These are phyloP conservation scores for Chlamydotis undulata DNA, from an alignment of 2,113 vertebrate genomes.

Conservation along the genomic window DNA sequence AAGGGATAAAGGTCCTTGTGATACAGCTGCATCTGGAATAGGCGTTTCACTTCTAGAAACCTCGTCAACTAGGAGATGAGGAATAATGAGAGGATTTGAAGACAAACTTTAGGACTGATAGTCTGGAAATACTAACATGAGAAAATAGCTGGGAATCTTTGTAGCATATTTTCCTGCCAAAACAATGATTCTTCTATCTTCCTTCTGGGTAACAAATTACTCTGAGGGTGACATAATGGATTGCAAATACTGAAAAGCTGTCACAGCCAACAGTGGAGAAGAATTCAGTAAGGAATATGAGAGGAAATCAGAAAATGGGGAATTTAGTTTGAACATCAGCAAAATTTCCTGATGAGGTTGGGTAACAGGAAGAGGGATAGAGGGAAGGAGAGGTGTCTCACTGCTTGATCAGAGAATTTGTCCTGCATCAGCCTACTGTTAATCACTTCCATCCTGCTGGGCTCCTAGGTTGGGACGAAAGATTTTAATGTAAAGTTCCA, in stretches of 20 bases:
- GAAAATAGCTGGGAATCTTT: neutral
- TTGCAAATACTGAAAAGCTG: neutral
- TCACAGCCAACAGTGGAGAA: neutral
- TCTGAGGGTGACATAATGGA: neutral
- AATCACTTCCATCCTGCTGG: neutral
- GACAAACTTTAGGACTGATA: neutral
- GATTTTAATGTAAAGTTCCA: neutral
- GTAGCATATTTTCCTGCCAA: neutral
- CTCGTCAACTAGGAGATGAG: neutral
- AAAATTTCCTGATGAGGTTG: neutral
- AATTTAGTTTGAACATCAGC: neutral
- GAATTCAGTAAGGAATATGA: neutral
- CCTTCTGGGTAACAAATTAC: neutral
- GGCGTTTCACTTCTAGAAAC: neutral
- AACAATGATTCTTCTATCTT: neutral
- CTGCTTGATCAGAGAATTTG: neutral
- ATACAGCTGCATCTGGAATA: neutral
- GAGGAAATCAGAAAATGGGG: neutral
- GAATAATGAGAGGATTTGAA: neutral
- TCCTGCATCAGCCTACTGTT: neutral
- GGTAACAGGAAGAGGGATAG: accelerated
- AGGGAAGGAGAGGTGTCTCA: neutral
- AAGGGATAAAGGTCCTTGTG: neutral
- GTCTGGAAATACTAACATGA: neutral
- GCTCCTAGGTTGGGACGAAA: neutral